Percentiles rank a stretch among this genome's conserved stretches.
These are phyloP conservation scores for Lysiphlebus fabarum DNA, from an alignment of 1,140 invertebrate genomes.

Conservation along the genomic window DNA sequence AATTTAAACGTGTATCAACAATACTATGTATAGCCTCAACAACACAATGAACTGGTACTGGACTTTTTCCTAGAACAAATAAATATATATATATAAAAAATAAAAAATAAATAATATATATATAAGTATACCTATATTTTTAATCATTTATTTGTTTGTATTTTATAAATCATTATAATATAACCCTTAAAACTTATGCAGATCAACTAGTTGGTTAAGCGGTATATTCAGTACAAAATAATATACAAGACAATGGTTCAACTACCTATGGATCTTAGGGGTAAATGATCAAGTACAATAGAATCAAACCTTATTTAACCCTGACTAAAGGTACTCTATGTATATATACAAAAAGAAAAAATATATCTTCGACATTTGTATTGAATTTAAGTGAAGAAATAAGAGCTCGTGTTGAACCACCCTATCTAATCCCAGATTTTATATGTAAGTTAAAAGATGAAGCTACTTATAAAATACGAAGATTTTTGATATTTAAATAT, in stretches of 20 bases:
- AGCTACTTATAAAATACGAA: too few relatives aligned
- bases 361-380: background rate
- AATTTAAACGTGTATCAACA: conserved; percentile 58
- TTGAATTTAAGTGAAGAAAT: background rate
- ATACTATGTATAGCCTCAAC: conserved; percentile 76
- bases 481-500: too few relatives aligned
- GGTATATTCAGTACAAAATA: conserved; percentile 21
- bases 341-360: background rate
- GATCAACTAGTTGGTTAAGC: conserved; percentile 53
- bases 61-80: conserved; percentile 71
- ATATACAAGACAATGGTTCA: conserved; percentile 52
- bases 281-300: conserved; percentile 47
- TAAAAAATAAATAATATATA: too few relatives aligned
- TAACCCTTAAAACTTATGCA: conserved; percentile 56
- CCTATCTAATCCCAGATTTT: conserved; percentile 12
- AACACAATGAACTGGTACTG: conserved; percentile 84
- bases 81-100: conserved; percentile 16
- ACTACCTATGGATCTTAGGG: conserved; percentile 27
- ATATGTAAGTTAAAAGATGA: too few relatives aligned
- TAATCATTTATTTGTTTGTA: background rate
- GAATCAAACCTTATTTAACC: conserved; percentile 56
- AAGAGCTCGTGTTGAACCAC: background rate
- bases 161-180: conserved; percentile 30
- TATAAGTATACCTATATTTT: too few relatives aligned
- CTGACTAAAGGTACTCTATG: conserved; percentile 55